Evolutionary conservation across 2,113 vertebrate genomes (phyloP).

Genomic region (Hypomesus transpacificus): DNA sequence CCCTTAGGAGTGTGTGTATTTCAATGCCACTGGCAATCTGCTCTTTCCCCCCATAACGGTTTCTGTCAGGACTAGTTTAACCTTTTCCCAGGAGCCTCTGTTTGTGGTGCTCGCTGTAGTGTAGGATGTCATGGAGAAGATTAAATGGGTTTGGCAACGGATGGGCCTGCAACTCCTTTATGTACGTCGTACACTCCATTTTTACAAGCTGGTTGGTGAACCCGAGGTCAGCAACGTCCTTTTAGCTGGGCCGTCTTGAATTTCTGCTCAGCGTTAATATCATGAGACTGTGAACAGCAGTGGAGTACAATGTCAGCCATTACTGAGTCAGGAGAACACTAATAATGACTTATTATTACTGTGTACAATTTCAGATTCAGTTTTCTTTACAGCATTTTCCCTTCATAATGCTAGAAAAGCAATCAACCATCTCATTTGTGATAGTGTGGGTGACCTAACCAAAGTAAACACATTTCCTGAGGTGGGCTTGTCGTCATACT

Average conservation of each 20-base stretch:
- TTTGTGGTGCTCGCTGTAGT: slow-evolving; percentile 34
- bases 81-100: slow-evolving; percentile 39
- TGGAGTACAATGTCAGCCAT: no score
- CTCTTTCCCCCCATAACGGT: slow-evolving; percentile 46
- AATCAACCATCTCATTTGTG: no score
- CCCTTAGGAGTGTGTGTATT: slow-evolving; percentile 42
- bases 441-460: no score
- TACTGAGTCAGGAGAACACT: no score
- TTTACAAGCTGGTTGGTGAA: slow-evolving; percentile 36
- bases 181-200: slow-evolving; percentile 25
- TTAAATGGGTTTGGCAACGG: slow-evolving; percentile 50
- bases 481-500: no score
- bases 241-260: background rate
- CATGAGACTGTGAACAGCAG: no score
- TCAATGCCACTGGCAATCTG: slow-evolving; percentile 43
- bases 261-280: slow-evolving; percentile 5
- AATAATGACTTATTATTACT: no score
- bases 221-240: slow-evolving; percentile 11
- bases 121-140: slow-evolving; percentile 45
- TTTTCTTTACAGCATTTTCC: no score
- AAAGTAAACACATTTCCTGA: no score
- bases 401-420: no score
- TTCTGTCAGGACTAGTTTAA: slow-evolving; percentile 57
- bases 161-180: slow-evolving; percentile 34
- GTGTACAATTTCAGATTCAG: no score